Base-by-base conservation (phyloP, 2,888 invertebrate species). In the Pterobdella sp. region DNA sequence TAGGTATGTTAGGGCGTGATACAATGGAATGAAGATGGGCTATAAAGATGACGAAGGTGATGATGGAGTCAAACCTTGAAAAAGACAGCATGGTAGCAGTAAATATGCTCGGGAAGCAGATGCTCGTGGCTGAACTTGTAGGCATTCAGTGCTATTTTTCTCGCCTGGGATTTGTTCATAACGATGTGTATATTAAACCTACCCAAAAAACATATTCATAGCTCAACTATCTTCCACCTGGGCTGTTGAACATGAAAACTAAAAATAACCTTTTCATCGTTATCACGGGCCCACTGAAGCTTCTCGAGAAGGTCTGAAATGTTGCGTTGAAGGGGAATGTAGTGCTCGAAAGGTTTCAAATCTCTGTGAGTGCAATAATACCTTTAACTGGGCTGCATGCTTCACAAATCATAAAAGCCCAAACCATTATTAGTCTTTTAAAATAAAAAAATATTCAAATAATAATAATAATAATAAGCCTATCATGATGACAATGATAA, bases 1-100 rank as follows among this genome's bases (percentile, higher is more conserved):
- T 52, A 32, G 35, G 35, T 34, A 29, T 34, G 7, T 18, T 18
- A 31, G 29, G 31, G 0, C 26, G 31, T 18, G 7, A 10, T 60
- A 22, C 29, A 1, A 49, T 14, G 0, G 29, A 3, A 18, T 31
- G 31, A 10, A 0, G 7, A 7, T 14, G 18, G 18, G 26, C 29
- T 26, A 7, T 64, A 7, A 7, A n/a, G 18, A 64, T 26, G 7
- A 64, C 26, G 7, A 64, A n/a, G 18, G 26, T 64, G 18, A 37
- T 1, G 22, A 18, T 42, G 2, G 81, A 82, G 81, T n/a, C n/a
- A n/a, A n/a, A 89, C 89, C 81, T 87, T 84, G 76, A 91, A 87
- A 65, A 91, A 84, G 72, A 88, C 85, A 70, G 89, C 88, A 84
- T 95, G 90, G 82, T 95, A 95, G 82, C 95, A 95, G 82, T 91